A percentile compares a stretch with the other conserved stretches of the same genome.
phyloP scores from a whole-genome alignment of 2,113 vertebrate species.

The Platysternon megacephalum region DNA sequence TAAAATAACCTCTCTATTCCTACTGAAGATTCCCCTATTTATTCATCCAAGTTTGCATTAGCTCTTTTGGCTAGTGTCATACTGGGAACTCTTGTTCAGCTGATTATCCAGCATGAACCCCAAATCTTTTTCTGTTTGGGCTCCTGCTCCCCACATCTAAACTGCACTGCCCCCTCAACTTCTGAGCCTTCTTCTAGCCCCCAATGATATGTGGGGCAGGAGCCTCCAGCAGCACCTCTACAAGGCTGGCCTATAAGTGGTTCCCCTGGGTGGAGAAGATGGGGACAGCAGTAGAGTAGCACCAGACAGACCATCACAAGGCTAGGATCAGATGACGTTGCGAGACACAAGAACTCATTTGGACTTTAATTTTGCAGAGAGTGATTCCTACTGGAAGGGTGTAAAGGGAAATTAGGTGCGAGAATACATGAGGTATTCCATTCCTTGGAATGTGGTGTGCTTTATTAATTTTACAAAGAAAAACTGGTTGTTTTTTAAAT shows the following conservation, averaged over 20 bases:
- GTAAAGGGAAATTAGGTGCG: neutral
- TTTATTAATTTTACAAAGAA: conserved; percentile 9
- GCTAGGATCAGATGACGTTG: neutral
- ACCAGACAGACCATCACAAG: neutral
- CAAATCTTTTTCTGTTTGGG: neutral
- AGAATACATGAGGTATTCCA: neutral
- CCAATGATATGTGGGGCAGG: neutral
- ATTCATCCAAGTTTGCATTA: neutral
- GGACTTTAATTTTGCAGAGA: neutral
- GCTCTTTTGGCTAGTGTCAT: neutral
- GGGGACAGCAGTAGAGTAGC: neutral
- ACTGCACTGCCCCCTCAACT: neutral
- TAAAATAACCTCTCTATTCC: neutral
- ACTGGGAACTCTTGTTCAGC: neutral
- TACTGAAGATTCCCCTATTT: neutral
- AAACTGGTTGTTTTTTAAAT: neutral
- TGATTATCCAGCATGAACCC: neutral
- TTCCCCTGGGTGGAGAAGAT: neutral
- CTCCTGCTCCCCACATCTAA: neutral
- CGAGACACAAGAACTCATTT: neutral
- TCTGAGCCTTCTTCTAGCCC: neutral
- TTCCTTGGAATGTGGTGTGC: neutral
- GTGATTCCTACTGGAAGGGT: neutral
- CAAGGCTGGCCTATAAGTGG: neutral
- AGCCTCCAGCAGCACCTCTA: neutral